These are phyloP conservation scores for Rhinopomastus cyanomelas DNA, from an alignment of 2,113 vertebrate species.

Conservation along the genomic window DNA sequence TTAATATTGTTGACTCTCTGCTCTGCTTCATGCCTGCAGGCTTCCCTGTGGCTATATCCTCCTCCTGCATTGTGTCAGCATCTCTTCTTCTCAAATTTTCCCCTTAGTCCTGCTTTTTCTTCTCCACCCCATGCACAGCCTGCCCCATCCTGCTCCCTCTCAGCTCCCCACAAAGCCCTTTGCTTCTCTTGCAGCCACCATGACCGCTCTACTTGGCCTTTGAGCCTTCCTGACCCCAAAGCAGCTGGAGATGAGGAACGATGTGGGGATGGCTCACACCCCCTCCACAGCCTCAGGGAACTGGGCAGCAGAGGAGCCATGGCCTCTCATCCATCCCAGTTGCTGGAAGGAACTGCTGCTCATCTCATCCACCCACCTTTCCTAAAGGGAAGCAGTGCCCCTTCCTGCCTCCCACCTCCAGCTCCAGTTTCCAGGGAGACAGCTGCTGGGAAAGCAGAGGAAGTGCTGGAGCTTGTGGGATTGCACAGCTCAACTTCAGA, in stretches of 20 bases:
- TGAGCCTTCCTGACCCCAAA: neutral
- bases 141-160: neutral
- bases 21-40: neutral
- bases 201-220: accelerated
- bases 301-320: neutral
- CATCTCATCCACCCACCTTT: neutral
- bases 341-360: neutral
- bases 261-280: accelerated
- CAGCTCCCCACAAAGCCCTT: neutral
- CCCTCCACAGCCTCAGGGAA: neutral
- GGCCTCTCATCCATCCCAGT: neutral
- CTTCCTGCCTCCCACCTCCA: neutral
- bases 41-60: neutral
- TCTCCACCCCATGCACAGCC: neutral
- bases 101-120: neutral
- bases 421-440: constrained; percentile 52
- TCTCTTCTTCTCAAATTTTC: neutral
- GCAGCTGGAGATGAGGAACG: neutral
- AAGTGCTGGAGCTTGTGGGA: neutral
- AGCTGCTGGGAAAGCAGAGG: neutral
- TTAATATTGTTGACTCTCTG: neutral
- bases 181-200: neutral
- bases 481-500: neutral
- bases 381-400: neutral
- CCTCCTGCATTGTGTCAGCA: neutral